Evolutionary conservation across 2,797 vertebrate genomes (phyloP), one percentile per base, ranked within the genome.

Genomic region (Tarsius wallacei): DNA sequence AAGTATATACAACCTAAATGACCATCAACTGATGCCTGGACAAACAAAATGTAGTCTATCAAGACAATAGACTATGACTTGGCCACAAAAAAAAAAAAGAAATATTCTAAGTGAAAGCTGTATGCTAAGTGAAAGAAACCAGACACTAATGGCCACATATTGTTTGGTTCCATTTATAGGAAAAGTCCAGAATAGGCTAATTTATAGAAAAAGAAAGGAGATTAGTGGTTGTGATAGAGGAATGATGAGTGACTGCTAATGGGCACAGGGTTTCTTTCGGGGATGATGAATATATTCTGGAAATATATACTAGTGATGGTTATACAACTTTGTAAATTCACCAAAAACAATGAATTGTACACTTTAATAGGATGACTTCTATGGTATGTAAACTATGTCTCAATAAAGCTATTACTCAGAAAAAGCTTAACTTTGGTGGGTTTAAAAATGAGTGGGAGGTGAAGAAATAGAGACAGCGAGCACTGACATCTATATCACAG

Each of bases 61-160:
- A 89, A 90, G 77, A 78, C 42, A 82, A 81, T 8, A 4, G 36
- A 64, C 64, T 63, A 85, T 73, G 61, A 92, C 66, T 71, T 51
- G 47, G 33, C n/a, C 53, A 68, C 24, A 19, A 66, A 87, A 7
- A 33, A 86, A 90, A 7, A 31, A 86, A 80, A 26, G 7, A 80
- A 64, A 16, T 36, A 47, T 28, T 3, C 42, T 71, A 61, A 95
- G 24, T 22, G 42, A 90, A 87, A 78, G 19, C 71, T 71, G 71
- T 68, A 84, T 36, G n/a, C 74, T 87, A 73, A 74, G 24, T 74
- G 63, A 91, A 90, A 87, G 66, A 74, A 87, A 55, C 9, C 47
- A 80, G 76, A 80, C 24, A 53, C 8, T 26, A 70, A 86, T 22
- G 36, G 19, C 13, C 59, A 90, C 36, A 13, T 31, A 74, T 11